These are phyloP conservation scores for Pandemis heparana DNA, from an alignment of 2,888 invertebrate genomes.

Conservation along the genomic window DNA sequence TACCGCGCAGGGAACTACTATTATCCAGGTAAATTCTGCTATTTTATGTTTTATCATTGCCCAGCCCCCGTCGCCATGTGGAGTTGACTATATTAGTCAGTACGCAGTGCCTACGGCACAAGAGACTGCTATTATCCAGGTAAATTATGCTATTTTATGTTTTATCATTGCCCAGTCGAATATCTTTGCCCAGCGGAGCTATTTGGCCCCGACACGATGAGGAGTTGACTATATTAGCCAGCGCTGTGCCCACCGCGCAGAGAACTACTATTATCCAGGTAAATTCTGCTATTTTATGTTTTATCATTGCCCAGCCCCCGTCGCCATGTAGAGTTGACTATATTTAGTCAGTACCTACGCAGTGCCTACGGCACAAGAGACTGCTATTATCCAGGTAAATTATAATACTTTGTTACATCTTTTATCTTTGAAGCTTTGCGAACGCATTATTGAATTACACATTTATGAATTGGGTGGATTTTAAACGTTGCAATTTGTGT, in stretches of 20 bases:
- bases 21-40: slow-evolving; percentile 21
- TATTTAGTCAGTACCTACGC: not conserved
- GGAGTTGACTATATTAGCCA: no score
- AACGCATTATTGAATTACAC: no score
- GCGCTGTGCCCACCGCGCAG: not conserved
- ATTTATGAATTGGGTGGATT: no score
- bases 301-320: no score
- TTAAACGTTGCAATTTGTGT: no score
- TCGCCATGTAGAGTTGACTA: slow-evolving; percentile 8
- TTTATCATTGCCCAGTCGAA: not conserved
- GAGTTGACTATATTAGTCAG: no score
- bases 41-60: not conserved
- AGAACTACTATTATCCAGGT: slow-evolving; percentile 22
- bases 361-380: not conserved
- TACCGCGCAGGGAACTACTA: not conserved
- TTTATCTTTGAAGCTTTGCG: no score
- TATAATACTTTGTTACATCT: not conserved
- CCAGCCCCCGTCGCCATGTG: not conserved
- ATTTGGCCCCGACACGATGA: no score
- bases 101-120: not conserved
- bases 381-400: slow-evolving; percentile 14
- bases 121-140: slow-evolving; percentile 18
- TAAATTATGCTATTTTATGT: not conserved
- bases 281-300: not conserved
- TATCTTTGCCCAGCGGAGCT: not conserved